Evolutionary conservation across 2,113 vertebrate species (phyloP).

Genomic region (Mus spicilegus): DNA sequence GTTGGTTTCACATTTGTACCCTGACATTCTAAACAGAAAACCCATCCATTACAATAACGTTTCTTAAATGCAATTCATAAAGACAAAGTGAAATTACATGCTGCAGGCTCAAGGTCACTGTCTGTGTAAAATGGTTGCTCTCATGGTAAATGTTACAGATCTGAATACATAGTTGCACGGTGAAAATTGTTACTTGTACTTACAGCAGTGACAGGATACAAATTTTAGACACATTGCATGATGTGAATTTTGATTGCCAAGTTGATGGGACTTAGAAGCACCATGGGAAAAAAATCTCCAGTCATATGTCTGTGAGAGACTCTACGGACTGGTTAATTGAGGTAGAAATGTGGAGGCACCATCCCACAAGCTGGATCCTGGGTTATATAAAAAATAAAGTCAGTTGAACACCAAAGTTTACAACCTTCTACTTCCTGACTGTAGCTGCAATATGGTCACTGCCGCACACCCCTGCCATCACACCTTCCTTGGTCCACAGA

Average conservation of each 20-base stretch:
- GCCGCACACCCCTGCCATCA: not conserved
- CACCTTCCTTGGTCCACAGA: not conserved
- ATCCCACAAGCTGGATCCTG: not conserved
- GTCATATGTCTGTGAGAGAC: not conserved
- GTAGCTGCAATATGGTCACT: too few species aligned
- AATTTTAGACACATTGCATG: not conserved
- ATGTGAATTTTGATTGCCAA: not conserved
- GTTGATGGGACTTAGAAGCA: not conserved
- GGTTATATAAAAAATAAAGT: not conserved
- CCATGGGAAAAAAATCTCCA: not conserved
- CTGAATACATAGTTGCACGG: not conserved
- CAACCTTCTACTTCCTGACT: not conserved
- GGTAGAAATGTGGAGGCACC: not conserved
- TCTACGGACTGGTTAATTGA: not conserved
- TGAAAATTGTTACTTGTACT: conserved; percentile 9
- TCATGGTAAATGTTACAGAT: conserved; percentile 14
- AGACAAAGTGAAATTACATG: conserved; percentile 50
- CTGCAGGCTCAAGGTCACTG: not conserved
- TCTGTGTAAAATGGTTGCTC: conserved; percentile 26
- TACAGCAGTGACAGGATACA: not conserved
- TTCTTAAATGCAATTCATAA: conserved; percentile 45
- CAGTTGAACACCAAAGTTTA: not conserved
- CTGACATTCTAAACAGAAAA: conserved; percentile 38
- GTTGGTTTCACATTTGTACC: not conserved
- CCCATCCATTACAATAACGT: conserved; percentile 3